phyloP scores from a whole-genome alignment of 1,140 invertebrate genomes.

The Drosophila lowei region DNA sequence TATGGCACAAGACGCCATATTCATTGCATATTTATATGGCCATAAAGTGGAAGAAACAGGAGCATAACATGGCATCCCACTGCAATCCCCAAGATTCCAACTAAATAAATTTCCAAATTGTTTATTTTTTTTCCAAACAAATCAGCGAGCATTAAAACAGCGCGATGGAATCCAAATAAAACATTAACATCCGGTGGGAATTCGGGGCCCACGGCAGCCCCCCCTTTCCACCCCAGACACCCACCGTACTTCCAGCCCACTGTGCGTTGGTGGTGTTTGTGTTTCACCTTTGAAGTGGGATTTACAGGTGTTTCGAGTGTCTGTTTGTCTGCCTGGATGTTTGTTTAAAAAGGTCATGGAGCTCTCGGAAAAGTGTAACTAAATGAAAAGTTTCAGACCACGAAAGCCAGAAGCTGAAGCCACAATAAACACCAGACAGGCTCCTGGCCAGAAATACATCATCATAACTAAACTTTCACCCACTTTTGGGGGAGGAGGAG shows the following conservation, averaged over 20 bases:
- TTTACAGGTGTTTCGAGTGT: slow-evolving; percentile 33
- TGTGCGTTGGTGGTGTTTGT: slow-evolving; percentile 21
- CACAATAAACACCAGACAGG: slow-evolving; percentile 17
- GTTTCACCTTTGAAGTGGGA: slow-evolving; percentile 33
- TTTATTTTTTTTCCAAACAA: slow-evolving; percentile 79
- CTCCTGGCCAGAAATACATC: neutral
- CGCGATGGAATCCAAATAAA: slow-evolving; percentile 58
- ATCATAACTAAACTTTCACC: slow-evolving; percentile 1
- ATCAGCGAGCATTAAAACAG: slow-evolving; percentile 75
- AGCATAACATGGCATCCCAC: slow-evolving; percentile 45
- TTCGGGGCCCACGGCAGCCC: neutral
- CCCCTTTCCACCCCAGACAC: neutral
- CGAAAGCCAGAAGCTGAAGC: slow-evolving; percentile 1
- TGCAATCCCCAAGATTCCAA: slow-evolving; percentile 36
- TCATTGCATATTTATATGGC: slow-evolving; percentile 72
- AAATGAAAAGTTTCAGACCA: slow-evolving; percentile 31
- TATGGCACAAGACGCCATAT: slow-evolving; percentile 62
- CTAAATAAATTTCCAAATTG: slow-evolving; percentile 79
- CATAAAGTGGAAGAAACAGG: slow-evolving; percentile 50
- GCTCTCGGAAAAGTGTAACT: slow-evolving; percentile 22
- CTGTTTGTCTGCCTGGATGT: slow-evolving; percentile 3
- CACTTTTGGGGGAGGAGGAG: neutral
- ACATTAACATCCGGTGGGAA: slow-evolving; percentile 74
- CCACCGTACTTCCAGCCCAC: slow-evolving; percentile 3
- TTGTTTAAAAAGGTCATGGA: slow-evolving; percentile 41